Evolutionary conservation across 2,888 invertebrate genomes (phyloP).

Genomic region (Drosophila colorata): DNA sequence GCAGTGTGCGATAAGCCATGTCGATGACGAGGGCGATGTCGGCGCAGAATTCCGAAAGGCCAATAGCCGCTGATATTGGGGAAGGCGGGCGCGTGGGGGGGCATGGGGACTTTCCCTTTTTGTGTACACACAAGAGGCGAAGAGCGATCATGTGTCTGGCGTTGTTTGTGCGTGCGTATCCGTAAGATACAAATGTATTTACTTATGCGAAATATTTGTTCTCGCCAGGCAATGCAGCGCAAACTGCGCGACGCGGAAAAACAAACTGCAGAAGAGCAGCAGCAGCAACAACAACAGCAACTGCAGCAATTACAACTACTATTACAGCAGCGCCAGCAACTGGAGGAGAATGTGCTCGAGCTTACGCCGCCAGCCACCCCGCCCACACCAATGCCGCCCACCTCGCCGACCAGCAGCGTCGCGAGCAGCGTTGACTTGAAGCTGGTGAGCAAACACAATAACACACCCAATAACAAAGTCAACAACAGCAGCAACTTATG

Average conservation of each 20-base stretch:
- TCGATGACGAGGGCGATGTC: constrained; percentile 55
- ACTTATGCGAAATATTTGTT: constrained; percentile 51
- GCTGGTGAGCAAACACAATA: constrained; percentile 51
- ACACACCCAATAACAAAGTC: constrained; percentile 1
- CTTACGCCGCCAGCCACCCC: constrained; percentile 73
- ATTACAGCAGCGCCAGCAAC: constrained; percentile 20
- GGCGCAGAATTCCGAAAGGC: constrained; percentile 55
- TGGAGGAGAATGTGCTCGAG: constrained; percentile 56
- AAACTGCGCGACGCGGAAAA: constrained; percentile 59
- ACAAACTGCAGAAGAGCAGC: constrained; percentile 29
- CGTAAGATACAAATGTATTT: constrained; percentile 48
- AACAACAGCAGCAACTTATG: constrained; percentile 22
- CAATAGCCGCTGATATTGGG: constrained; percentile 67
- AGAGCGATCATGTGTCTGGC: constrained; percentile 54
- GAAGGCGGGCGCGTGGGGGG: background rate
- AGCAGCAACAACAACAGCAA: constrained; percentile 20
- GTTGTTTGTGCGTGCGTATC: constrained; percentile 35
- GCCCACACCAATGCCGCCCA: constrained; percentile 65
- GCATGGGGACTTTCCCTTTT: constrained; percentile 64
- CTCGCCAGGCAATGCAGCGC: constrained; percentile 68
- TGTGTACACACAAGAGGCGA: constrained; percentile 13
- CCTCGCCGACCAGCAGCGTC: constrained; percentile 66
- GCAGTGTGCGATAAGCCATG: constrained; percentile 64
- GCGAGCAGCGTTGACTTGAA: constrained; percentile 62
- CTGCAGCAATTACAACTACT: constrained; percentile 33